A percentile compares a stretch with the other conserved stretches of the same genome.
Evolutionary conservation across 2,888 invertebrate species (phyloP).

Genomic region (Andrena dorsata): DNA sequence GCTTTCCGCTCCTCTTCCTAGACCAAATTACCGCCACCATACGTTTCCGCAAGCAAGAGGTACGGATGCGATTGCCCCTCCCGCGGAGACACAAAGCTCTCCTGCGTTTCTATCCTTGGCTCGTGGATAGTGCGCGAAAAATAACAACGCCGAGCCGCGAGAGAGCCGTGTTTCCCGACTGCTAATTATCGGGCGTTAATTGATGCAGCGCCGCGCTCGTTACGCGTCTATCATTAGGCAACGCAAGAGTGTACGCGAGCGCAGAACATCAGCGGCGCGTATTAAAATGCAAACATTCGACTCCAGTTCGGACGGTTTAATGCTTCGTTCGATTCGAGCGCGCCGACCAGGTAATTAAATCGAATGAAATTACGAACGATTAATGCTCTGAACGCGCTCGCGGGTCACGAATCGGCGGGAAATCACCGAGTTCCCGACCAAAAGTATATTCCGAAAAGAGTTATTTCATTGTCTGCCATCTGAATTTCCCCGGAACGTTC

Average conservation of each 20-base stretch:
- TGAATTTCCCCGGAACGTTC: constrained; percentile 1
- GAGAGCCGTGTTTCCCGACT: constrained; percentile 44
- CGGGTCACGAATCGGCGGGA: constrained; percentile 68
- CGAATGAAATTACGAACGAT: constrained; percentile 82
- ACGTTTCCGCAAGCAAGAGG: too few relatives aligned
- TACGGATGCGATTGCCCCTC: not conserved
- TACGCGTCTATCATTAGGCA: constrained; percentile 78
- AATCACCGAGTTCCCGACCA: constrained; percentile 67
- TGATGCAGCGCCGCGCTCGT: constrained; percentile 76
- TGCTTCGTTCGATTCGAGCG: constrained; percentile 76
- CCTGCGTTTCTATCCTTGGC: not conserved
- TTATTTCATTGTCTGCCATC: constrained; percentile 52
- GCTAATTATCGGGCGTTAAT: constrained; percentile 78
- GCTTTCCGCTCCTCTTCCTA: too few relatives aligned
- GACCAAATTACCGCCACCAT: too few relatives aligned
- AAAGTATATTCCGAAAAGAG: constrained; percentile 60
- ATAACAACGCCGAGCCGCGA: constrained; percentile 5
- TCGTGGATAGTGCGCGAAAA: constrained; percentile 15
- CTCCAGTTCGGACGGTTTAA: constrained; percentile 73
- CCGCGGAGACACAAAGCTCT: too few relatives aligned
- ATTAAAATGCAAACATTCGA: constrained; percentile 82
- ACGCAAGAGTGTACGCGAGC: constrained; percentile 67
- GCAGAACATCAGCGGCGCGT: constrained; percentile 67
- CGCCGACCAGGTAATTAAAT: constrained; percentile 80
- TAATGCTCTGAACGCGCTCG: constrained; percentile 74